Percentiles rank a stretch among this genome's conserved stretches.
Conservation (phyloP, 2,113 vertebrate species). For the Epinephelus fuscoguttatus region DNA sequence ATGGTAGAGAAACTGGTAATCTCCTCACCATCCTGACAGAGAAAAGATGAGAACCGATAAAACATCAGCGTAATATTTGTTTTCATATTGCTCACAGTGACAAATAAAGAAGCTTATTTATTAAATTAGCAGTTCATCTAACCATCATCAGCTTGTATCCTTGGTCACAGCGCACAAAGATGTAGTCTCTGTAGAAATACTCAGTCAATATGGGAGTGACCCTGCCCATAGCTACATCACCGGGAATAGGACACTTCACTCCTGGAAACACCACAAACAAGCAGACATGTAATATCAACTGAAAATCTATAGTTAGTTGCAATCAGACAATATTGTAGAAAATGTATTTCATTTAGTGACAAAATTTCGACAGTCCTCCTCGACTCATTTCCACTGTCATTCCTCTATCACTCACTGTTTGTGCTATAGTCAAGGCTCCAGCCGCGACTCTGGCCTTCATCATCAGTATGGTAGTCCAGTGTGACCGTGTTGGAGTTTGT, state of each 20-base stretch:
- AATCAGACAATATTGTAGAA: neutral
- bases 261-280: slow-evolving; percentile 68
- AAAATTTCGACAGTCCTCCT: no score
- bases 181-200: slow-evolving; percentile 84
- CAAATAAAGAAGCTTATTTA: neutral
- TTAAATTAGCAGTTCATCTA: no score
- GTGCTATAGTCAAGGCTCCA: slow-evolving; percentile 85
- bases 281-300: neutral
- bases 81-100: neutral
- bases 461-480: slow-evolving; percentile 81
- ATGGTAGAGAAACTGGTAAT: slow-evolving; percentile 72
- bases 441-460: slow-evolving; percentile 75
- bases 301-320: neutral
- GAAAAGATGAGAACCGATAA: neutral
- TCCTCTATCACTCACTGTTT: slow-evolving; percentile 71
- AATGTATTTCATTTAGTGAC: neutral
- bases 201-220: slow-evolving; percentile 73
- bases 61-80: neutral
- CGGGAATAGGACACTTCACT: slow-evolving; percentile 73
- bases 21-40: slow-evolving; percentile 74
- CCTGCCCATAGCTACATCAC: slow-evolving; percentile 67
- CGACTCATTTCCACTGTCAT: neutral
- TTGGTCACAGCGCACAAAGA: slow-evolving; percentile 77
- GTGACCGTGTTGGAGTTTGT: slow-evolving; percentile 72
- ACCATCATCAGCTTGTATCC: slow-evolving; percentile 86